These are phyloP conservation scores for Callipepla squamata DNA, from an alignment of 2,113 vertebrate genomes.

Conservation along the genomic window DNA sequence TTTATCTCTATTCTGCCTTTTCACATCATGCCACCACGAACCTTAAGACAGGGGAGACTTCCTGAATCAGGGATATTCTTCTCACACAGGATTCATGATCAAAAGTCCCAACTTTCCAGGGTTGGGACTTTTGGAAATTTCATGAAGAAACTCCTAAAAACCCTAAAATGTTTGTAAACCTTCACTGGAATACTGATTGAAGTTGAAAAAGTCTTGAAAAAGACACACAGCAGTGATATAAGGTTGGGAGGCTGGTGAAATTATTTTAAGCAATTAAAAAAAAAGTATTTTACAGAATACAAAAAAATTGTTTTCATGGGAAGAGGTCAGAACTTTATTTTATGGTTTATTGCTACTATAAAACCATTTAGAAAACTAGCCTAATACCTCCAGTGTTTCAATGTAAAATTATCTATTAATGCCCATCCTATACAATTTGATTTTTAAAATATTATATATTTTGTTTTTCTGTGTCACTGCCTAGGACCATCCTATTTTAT, in stretches of 20 bases:
- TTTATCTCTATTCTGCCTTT: background rate
- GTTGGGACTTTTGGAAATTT: background rate
- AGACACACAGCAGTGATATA: background rate
- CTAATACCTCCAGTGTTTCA: background rate
- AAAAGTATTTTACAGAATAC: background rate
- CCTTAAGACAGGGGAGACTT: background rate
- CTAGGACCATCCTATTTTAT: background rate
- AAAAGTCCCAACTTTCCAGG: background rate
- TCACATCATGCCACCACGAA: background rate
- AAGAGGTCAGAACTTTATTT: background rate
- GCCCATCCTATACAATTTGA: background rate
- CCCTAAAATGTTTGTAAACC: background rate
- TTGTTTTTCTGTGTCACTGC: background rate
- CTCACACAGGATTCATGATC: background rate
- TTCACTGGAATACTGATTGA: background rate
- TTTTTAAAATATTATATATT: background rate
- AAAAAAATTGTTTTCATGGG: background rate
- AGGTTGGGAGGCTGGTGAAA: background rate
- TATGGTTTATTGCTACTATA: background rate
- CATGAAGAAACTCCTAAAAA: background rate
- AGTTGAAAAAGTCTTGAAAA: background rate
- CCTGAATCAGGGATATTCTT: background rate
- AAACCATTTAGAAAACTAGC: background rate
- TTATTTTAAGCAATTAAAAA: background rate
- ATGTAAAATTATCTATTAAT: background rate